Conservation (phyloP, 2,113 vertebrate genomes). For the Mohoua ochrocephala region DNA sequence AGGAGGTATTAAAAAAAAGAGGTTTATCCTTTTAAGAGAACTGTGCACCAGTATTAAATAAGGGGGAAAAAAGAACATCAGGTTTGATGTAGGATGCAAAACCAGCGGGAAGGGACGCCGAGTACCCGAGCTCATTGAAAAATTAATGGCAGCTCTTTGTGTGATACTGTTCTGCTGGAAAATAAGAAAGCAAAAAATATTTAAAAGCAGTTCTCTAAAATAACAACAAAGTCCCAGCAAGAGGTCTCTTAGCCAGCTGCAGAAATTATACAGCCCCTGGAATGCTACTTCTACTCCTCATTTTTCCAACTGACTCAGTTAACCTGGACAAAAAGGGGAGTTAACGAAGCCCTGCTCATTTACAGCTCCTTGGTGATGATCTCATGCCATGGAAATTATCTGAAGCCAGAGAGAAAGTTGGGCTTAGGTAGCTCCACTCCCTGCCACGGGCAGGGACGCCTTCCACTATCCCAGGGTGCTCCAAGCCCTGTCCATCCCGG, state of each 20-base stretch:
- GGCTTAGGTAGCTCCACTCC: background rate
- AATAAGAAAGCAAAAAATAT: background rate
- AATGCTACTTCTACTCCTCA: background rate
- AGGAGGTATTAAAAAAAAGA: background rate
- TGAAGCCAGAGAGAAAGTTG: background rate
- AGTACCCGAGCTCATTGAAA: background rate
- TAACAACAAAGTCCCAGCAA: conserved; percentile 2
- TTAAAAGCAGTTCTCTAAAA: background rate
- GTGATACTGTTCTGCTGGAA: background rate
- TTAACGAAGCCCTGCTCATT: background rate
- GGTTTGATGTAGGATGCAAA: background rate
- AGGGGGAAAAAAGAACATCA: background rate
- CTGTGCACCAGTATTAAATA: background rate
- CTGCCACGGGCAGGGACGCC: background rate
- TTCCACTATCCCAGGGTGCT: fast-evolving
- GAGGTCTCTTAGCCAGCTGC: background rate
- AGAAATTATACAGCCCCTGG: background rate
- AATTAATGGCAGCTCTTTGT: conserved; percentile 4
- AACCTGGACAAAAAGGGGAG: background rate
- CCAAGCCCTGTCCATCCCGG: fast-evolving
- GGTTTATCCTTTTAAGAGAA: background rate
- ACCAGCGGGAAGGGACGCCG: background rate
- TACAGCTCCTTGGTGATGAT: background rate
- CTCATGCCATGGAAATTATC: background rate
- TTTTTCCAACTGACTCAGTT: background rate